Conservation (phyloP, 2,797 vertebrate species). For the Tapera naevia region DNA sequence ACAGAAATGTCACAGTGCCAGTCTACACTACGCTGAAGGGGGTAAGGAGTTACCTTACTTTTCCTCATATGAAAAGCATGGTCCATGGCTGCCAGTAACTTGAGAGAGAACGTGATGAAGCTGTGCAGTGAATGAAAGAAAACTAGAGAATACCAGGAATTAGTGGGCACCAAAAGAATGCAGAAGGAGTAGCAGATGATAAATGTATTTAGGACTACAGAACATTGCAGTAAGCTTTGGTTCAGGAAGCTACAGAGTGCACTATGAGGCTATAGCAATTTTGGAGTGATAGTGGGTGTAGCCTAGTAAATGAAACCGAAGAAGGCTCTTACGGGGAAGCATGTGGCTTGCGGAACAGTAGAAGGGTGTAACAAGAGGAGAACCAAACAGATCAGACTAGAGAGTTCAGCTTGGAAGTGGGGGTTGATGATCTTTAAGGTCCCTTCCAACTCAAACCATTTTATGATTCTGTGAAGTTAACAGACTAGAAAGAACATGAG, state of each 20-base stretch:
- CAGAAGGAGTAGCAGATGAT: background rate
- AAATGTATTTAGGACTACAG: background rate
- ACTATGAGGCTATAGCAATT: background rate
- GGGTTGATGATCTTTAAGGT: too few species aligned
- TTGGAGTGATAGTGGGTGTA: background rate
- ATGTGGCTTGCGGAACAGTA: background rate
- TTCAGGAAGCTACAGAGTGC: background rate
- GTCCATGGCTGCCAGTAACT: background rate
- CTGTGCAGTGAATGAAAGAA: background rate
- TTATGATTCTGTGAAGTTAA: background rate
- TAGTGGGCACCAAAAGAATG: background rate
- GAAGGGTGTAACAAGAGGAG: background rate
- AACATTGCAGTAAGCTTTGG: background rate
- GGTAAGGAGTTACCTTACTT: constrained; percentile 78
- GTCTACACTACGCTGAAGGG: constrained; percentile 94
- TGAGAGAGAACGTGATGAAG: background rate
- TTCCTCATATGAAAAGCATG: background rate
- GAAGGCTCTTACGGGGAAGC: background rate
- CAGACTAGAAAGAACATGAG: background rate
- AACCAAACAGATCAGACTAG: background rate
- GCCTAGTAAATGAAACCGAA: background rate
- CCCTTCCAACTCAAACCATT: too few species aligned
- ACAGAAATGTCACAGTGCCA: constrained; percentile 89
- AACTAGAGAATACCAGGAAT: background rate
- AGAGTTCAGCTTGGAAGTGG: background rate